A percentile compares a stretch with the other conserved stretches of the same genome.
These are phyloP conservation scores for Scaptomyza polygonia DNA, from an alignment of 2,888 invertebrate genomes.

Conservation along the genomic window DNA sequence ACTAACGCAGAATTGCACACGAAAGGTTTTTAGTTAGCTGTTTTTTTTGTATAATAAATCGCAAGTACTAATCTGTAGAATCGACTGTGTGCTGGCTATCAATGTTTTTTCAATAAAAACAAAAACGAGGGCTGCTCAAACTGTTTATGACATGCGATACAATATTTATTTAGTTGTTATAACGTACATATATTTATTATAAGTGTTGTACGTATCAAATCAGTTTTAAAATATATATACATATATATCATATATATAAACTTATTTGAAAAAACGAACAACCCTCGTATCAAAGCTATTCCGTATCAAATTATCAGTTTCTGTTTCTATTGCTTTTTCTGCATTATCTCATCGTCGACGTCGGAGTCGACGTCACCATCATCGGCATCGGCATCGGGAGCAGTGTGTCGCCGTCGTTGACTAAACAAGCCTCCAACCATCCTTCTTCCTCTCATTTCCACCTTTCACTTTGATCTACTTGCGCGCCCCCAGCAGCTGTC, in stretches of 20 bases:
- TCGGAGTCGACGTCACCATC: not conserved
- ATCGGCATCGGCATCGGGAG: not conserved
- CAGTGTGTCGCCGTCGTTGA: constrained; percentile 31
- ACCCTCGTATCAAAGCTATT: constrained; percentile 4
- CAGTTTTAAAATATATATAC: no score
- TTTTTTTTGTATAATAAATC: constrained; percentile 12
- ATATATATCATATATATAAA: not conserved
- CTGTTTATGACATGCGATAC: not conserved
- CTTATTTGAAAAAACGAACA: not conserved
- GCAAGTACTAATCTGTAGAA: constrained; percentile 24
- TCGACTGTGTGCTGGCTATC: constrained; percentile 17
- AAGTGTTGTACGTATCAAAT: not conserved
- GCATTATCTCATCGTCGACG: constrained; percentile 8
- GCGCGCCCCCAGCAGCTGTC: constrained; percentile 42
- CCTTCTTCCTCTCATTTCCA: not conserved
- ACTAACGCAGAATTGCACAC: constrained; percentile 5
- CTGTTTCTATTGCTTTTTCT: no score
- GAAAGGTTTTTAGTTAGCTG: not conserved
- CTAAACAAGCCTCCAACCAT: constrained; percentile 8
- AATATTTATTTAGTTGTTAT: not conserved
- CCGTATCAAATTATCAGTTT: constrained; percentile 8
- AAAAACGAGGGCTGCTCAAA: constrained; percentile 8
- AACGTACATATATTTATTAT: no score
- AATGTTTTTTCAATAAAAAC: constrained; percentile 5
- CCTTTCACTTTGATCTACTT: constrained; percentile 4